Base-by-base conservation (phyloP, 2,113 vertebrate species). In the Macaca fascicularis region DNA sequence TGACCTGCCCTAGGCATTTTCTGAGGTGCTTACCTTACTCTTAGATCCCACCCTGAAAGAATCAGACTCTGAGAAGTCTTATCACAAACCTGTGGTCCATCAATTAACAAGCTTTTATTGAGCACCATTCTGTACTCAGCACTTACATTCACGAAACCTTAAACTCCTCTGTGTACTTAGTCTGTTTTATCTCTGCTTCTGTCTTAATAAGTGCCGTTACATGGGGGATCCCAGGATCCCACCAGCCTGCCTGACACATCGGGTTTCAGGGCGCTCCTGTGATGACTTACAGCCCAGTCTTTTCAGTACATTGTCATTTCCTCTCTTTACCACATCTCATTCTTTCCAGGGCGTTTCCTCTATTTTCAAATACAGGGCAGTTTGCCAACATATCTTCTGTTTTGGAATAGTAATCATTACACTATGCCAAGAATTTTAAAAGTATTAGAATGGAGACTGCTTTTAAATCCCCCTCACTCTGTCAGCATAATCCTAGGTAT, bases 291-390 rank as follows among this genome's bases (percentile, higher is more conserved):
- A 95, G 32, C 55, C 61, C 70, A 3, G 2, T 3, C 78, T 86
- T 88, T 74, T 59, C 81, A 75, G 2, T 1, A 40, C 6, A 38
- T 4, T 67, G 50, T 78, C 93, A 90, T 88, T 89, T 93, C 89
- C 85, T 92, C n/a, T 95, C 74, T 80, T 72, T n/a, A 35, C 35
- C 40, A 38, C 35, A 88, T 48, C 81, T 94, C 57, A 86, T 82
- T 91, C 78, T 89, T 94, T 90, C 86, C 81, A 43, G 45, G 69
- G 69, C 3, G 1, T 97, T 89, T 45, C 85, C 69, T 95, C 79
- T 69, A 43, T 82, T 97, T 96, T 94, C 85, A 91, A 94, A 93
- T 30, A 78, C 57, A 74, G 67, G 30, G 64, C 32, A 97, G 10
- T 82, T 86, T 91, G 52, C 40, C 88, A 79, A 22, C 12, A 78